phyloP scores from a whole-genome alignment of 92 coral and sea anemone genomes.

The Micromussa lordhowensis region DNA sequence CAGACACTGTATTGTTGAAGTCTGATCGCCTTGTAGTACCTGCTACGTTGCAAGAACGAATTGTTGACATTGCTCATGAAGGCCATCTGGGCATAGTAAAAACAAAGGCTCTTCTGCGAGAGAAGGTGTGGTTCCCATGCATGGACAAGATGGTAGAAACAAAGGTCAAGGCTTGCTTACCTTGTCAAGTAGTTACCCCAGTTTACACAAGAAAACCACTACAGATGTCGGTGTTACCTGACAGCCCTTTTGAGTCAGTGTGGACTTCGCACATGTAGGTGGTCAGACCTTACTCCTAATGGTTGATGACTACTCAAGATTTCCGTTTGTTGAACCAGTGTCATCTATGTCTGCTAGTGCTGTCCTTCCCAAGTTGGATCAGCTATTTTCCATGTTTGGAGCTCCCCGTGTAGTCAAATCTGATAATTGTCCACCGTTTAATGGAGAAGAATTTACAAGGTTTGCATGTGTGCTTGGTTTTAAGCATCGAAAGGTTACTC shows the following conservation, averaged over 20 bases:
- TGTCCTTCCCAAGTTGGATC: conserved; percentile 46
- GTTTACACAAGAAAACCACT: conserved; percentile 54
- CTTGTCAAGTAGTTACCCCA: conserved; percentile 59
- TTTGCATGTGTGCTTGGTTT: conserved; percentile 67
- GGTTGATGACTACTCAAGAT: conserved; percentile 58
- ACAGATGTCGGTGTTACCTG: conserved; percentile 54
- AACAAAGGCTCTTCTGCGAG: conserved; percentile 17
- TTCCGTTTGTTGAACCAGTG: conserved; percentile 67
- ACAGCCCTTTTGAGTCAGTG: conserved; percentile 62
- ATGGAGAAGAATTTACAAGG: conserved; percentile 44
- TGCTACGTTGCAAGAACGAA: conserved; percentile 41
- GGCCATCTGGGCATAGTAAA: conserved; percentile 54
- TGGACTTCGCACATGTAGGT: conserved; percentile 51
- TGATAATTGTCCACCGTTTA: conserved; percentile 79
- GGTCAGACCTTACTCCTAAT: conserved; percentile 51
- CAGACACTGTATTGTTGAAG: conserved; percentile 35
- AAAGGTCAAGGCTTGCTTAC: conserved; percentile 48
- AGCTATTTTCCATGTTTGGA: conserved; percentile 62
- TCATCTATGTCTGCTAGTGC: conserved; percentile 57
- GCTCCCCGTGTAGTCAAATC: conserved; percentile 54
- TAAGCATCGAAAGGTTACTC: conserved; percentile 72
- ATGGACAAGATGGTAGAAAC: conserved; percentile 33
- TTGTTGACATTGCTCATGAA: conserved; percentile 70
- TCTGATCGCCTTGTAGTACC: conserved; percentile 53
- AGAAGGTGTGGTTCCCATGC: conserved; percentile 39